These are phyloP conservation scores for Sialia sialis DNA, from an alignment of 2,113 vertebrate genomes.

Conservation along the genomic window DNA sequence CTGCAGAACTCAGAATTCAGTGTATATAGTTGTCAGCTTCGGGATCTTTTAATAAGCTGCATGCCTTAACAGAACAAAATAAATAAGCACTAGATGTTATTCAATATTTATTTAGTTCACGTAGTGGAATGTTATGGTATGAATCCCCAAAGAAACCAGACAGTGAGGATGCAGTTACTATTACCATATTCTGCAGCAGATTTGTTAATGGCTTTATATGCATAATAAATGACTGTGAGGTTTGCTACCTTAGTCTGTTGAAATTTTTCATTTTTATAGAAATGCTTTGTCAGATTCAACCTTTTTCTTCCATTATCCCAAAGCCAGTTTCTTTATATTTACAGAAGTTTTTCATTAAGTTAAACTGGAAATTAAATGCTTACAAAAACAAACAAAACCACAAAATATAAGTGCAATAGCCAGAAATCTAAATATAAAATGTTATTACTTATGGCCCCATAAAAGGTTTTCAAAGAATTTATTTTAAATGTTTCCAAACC, in stretches of 20 bases:
- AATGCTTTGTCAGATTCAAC: constrained; percentile 22
- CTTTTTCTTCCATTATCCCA: background rate
- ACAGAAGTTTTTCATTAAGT: constrained; percentile 32
- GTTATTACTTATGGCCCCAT: constrained; percentile 38
- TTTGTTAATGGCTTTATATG: background rate
- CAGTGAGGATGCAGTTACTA: background rate
- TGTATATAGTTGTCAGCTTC: constrained; percentile 21
- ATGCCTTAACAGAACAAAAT: constrained; percentile 63
- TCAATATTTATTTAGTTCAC: constrained; percentile 6
- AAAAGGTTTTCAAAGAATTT: constrained; percentile 30
- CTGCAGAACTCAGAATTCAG: constrained; percentile 28
- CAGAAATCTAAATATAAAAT: constrained; percentile 59
- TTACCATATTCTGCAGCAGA: background rate
- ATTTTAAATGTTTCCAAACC: constrained; percentile 51
- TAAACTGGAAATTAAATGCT: constrained; percentile 48
- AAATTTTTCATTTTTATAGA: background rate
- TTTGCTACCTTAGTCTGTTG: constrained; percentile 29
- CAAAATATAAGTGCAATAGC: constrained; percentile 32
- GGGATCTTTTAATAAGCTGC: constrained; percentile 43
- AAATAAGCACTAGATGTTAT: constrained; percentile 50
- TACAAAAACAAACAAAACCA: constrained; percentile 23
- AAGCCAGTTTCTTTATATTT: constrained; percentile 46
- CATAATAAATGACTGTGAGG: constrained; percentile 2
- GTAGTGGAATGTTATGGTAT: constrained; percentile 51
- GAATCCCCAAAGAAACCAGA: constrained; percentile 20